Conservation (phyloP, 2,797 vertebrate genomes). For the Naso thynnoides region DNA sequence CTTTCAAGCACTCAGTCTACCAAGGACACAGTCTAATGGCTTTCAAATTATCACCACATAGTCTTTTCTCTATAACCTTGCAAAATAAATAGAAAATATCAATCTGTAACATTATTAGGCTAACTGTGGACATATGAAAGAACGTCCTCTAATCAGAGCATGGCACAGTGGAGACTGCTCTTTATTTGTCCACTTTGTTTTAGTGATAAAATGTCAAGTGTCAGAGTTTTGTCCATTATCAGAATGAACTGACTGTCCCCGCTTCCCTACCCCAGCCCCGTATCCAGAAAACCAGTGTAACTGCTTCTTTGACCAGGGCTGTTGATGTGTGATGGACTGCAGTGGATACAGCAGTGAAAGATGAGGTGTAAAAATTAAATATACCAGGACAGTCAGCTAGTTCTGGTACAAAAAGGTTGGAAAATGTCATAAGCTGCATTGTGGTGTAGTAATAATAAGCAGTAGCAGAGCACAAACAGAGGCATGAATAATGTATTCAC, state of each 20-base stretch:
- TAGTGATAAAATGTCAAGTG: constrained; percentile 34
- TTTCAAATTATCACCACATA: constrained; percentile 2
- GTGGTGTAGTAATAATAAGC: constrained; percentile 71
- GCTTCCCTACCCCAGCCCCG: constrained; percentile 18
- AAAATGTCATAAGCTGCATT: constrained; percentile 72
- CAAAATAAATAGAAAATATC: constrained; percentile 13
- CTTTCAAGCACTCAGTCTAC: constrained; percentile 15
- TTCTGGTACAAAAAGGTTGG: constrained; percentile 72
- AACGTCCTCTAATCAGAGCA: constrained; percentile 11
- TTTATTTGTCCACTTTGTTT: constrained; percentile 26
- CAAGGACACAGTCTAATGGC: constrained; percentile 14
- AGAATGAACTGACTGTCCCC: constrained; percentile 22
- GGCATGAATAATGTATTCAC: constrained; percentile 78
- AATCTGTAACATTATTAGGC: constrained; percentile 7
- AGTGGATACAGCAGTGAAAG: constrained; percentile 68
- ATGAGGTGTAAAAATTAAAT: constrained; percentile 59
- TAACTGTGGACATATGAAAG: constrained; percentile 3
- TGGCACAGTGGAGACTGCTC: not conserved
- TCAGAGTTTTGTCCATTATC: constrained; percentile 49
- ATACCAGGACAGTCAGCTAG: constrained; percentile 44
- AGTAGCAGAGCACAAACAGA: constrained; percentile 58
- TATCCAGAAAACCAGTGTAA: constrained; percentile 55
- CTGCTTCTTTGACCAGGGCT: constrained; percentile 57
- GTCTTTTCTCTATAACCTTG: constrained; percentile 1
- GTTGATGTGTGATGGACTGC: constrained; percentile 56